Evolutionary conservation across 2,888 invertebrate species (phyloP).

Genomic region (Spicauda simplicius): DNA sequence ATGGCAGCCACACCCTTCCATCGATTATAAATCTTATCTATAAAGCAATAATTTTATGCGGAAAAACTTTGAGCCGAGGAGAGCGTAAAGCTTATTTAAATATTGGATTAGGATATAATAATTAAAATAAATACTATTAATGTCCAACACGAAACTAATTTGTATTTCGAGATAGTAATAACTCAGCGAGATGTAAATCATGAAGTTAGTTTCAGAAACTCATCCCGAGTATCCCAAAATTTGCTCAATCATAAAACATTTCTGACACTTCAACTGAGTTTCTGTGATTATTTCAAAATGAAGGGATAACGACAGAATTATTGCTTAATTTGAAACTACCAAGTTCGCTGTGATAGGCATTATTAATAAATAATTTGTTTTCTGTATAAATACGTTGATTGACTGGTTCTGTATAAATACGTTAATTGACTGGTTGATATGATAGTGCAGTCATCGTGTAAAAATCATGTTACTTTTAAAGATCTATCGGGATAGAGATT

Average conservation of each 20-base stretch:
- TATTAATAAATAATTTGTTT: not conserved
- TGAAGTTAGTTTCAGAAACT: slow-evolving; percentile 6
- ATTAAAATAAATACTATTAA: not conserved
- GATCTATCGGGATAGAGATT: no score
- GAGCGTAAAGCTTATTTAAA: no score
- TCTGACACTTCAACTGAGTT: not conserved
- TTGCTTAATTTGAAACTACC: not conserved
- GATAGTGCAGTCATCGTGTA: no score
- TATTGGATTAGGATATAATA: not conserved
- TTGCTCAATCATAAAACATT: slow-evolving; percentile 8
- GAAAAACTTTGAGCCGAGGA: no score
- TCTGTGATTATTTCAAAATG: not conserved
- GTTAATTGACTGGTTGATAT: no score
- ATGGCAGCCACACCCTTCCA: no score
- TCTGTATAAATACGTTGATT: no score
- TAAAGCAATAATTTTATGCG: no score
- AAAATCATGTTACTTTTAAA: no score
- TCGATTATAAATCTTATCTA: no score
- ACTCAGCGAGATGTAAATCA: slow-evolving; percentile 3
- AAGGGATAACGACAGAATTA: not conserved
- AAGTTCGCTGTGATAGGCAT: not conserved
- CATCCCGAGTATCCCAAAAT: not conserved
- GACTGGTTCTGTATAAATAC: no score
- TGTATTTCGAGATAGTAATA: not conserved
- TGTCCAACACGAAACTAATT: slow-evolving; percentile 7